phyloP scores from a whole-genome alignment of 2,113 vertebrate species.

The Psophia crepitans region DNA sequence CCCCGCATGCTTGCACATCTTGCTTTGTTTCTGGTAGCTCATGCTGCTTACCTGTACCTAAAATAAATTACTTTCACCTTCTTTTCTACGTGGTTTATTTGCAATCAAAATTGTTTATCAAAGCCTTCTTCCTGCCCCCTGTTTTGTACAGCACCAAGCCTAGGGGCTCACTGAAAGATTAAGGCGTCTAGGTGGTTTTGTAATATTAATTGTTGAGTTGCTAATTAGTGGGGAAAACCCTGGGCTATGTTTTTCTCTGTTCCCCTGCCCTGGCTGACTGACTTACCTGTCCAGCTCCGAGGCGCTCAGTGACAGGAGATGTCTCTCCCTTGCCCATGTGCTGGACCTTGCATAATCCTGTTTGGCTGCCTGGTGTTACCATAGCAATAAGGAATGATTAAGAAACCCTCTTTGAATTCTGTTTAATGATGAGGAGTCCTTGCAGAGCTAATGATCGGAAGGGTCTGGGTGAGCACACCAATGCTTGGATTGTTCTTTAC shows the following conservation, averaged over 20 bases:
- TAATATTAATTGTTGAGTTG: neutral
- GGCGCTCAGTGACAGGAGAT: rapidly evolving
- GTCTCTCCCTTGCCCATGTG: neutral
- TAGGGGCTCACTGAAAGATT: neutral
- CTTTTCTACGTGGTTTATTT: neutral
- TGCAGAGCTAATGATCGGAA: neutral
- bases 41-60: neutral
- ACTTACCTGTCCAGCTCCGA: neutral
- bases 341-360: neutral
- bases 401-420: neutral
- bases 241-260: neutral
- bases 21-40: neutral
- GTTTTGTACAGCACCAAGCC: neutral
- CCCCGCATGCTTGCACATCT: rapidly evolving
- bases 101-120: neutral
- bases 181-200: neutral
- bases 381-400: neutral
- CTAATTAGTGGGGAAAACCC: neutral
- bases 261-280: neutral
- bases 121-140: neutral
- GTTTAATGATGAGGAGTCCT: neutral
- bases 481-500: neutral
- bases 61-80: neutral
- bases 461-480: neutral
- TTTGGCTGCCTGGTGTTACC: neutral